Percentiles rank a stretch among this genome's conserved stretches.
phyloP scores from a whole-genome alignment of 2,888 invertebrate species.

The Alloplasta piceator region DNA sequence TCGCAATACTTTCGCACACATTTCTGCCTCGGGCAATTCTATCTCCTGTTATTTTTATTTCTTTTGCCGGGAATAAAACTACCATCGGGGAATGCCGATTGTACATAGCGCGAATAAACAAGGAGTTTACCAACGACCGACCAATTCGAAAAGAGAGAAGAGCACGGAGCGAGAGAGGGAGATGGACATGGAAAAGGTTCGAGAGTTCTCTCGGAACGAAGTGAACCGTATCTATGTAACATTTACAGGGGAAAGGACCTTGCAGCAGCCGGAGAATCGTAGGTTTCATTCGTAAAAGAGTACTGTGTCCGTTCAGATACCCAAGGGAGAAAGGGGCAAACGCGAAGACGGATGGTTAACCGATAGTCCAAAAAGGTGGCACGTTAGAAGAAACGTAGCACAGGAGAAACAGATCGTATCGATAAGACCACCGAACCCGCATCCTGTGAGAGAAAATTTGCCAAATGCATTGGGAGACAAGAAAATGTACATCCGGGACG shows the following conservation, averaged over 20 bases:
- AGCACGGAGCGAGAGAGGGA: not conserved
- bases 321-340: constrained; percentile 45
- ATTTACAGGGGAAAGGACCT: constrained; percentile 14
- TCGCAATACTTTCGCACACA: too few relatives aligned
- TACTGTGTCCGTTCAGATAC: constrained; percentile 36
- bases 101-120: constrained; percentile 53
- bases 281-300: constrained; percentile 47
- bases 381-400: constrained; percentile 4
- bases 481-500: too few relatives aligned
- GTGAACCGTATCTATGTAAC: constrained; percentile 1
- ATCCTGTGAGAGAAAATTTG: constrained; percentile 2
- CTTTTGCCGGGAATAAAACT: constrained; percentile 40
- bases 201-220: not conserved
- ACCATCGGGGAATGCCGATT: constrained; percentile 26
- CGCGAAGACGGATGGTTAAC: constrained; percentile 76
- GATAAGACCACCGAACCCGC: constrained; percentile 26
- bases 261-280: not conserved
- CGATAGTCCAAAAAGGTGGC: constrained; percentile 71
- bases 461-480: too few relatives aligned
- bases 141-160: constrained; percentile 16
- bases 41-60: not conserved
- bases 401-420: constrained; percentile 35
- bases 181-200: constrained; percentile 4
- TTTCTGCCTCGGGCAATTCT: not conserved
- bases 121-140: constrained; percentile 21